Percentiles rank a stretch among this genome's conserved stretches.
Conservation (phyloP, 1,140 invertebrate species). For the Sitodiplosis mosellana region DNA sequence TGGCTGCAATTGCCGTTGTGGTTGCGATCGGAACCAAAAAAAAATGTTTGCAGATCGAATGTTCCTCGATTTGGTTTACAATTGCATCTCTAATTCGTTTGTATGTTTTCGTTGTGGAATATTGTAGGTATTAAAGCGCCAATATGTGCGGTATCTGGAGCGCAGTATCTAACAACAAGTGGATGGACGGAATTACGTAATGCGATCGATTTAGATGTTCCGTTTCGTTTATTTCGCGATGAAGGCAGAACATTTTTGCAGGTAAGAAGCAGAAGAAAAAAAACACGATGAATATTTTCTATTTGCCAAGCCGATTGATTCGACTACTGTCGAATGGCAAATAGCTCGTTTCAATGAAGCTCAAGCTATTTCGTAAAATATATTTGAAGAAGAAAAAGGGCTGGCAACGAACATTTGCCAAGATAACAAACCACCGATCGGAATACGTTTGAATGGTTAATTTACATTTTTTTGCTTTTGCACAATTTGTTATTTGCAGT, state of each 20-base stretch:
- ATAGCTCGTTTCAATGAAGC: neutral
- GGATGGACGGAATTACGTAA: slow-evolving; percentile 62
- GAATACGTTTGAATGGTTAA: no score
- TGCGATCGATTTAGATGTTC: slow-evolving; percentile 51
- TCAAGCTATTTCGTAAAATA: neutral
- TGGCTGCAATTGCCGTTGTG: no score
- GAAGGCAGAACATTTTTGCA: slow-evolving; percentile 61
- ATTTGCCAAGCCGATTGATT: neutral
- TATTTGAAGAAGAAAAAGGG: neutral
- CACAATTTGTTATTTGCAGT: slow-evolving; percentile 33
- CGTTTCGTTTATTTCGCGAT: slow-evolving; percentile 60
- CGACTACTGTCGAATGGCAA: neutral
- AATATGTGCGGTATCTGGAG: slow-evolving; percentile 70
- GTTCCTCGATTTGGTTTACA: neutral
- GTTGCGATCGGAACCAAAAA: neutral
- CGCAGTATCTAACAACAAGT: slow-evolving; percentile 53
- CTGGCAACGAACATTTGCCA: neutral
- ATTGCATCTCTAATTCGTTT: no score
- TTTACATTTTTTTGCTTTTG: slow-evolving; percentile 1
- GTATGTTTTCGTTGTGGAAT: neutral
- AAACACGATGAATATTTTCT: slow-evolving; percentile 1
- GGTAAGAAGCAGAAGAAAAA: slow-evolving; percentile 32
- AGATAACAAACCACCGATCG: neutral
- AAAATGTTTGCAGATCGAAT: neutral
- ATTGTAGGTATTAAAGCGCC: slow-evolving; percentile 49